A percentile compares a stretch with the other conserved stretches of the same genome.
Conservation (phyloP, 2,797 vertebrate genomes). For the Muscicapa striata region DNA sequence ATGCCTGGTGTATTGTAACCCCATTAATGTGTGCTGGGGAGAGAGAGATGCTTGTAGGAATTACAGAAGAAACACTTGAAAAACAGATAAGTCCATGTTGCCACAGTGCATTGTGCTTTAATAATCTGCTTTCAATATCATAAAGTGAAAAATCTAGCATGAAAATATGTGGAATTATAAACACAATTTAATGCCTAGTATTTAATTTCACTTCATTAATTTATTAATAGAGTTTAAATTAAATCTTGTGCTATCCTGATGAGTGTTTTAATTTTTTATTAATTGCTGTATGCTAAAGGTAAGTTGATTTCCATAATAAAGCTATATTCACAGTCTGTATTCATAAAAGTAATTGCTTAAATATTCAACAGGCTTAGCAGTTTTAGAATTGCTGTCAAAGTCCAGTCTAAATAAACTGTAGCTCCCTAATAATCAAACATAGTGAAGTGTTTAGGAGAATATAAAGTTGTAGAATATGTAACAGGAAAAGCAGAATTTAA, state of each 20-base stretch:
- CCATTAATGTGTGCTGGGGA: slow-evolving; percentile 37
- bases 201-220: slow-evolving; percentile 46
- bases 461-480: background rate
- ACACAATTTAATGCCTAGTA: background rate
- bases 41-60: background rate
- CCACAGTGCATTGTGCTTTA: background rate
- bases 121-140: background rate
- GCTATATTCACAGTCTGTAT: background rate
- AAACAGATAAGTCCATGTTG: background rate
- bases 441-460: background rate
- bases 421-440: background rate
- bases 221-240: slow-evolving; percentile 60
- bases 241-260: slow-evolving; percentile 27
- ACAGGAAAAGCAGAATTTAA: background rate
- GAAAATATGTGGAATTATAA: slow-evolving; percentile 6
- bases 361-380: background rate
- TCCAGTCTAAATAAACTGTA: background rate
- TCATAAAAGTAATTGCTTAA: background rate
- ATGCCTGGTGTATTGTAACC: slow-evolving; percentile 20
- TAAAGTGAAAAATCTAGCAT: background rate
- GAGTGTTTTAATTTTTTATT: slow-evolving; percentile 48
- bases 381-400: background rate
- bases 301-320: slow-evolving; percentile 39
- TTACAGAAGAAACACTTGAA: slow-evolving; percentile 1
- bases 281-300: slow-evolving; percentile 1